Base-by-base conservation (phyloP, 2,113 vertebrate genomes). In the Odontophorus gujanensis region DNA sequence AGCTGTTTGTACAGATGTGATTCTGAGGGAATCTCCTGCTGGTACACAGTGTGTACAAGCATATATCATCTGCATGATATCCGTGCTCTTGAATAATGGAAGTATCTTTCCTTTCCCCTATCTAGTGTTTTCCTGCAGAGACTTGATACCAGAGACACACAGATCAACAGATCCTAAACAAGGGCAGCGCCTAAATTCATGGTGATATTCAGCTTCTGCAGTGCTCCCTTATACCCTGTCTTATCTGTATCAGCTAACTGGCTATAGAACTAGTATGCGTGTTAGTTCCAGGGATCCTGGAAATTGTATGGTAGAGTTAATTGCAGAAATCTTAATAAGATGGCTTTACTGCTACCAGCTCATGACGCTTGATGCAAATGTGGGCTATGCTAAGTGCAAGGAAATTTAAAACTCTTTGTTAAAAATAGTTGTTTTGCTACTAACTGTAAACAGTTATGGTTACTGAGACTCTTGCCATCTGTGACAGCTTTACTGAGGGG, bases 1-100 rank as follows among this genome's bases (percentile, higher is more conserved):
- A 96, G 76, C 91, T 96, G 95, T 96, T 96, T 53, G 21, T 93
- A 66, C 91, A 95, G 86, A 95, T 96, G 90, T 81, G 93, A 62
- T 38, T 93, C 69, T 94, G 38, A 92, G 81, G 67, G 57, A 48
- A 89, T 90, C 81, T 77, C 51, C 81, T 76, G 55, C 81, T 86
- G 91, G 36, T 69, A 61, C 32, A 10, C 40, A 95, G 88, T 75
- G 51, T 53, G 51, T 53, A 28, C 51, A 53, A 53, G 28, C 51
- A 53, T 26, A 28, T 53, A 30, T 9, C 51, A 4, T 87, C 38
- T 74, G 47, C 72, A 8, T 84, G 87, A 63, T 83, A 81, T 71
- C 57, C 73, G 67, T 40, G 61, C 51, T 94, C 76, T 55, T 92
- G 67, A 92, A 53, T 85, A 87, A 82, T 61, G 72, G 42, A 72